Evolutionary conservation across 2,888 invertebrate genomes (phyloP), one percentile per base, ranked within the genome.

Genomic region (Meandrusa payeni): DNA sequence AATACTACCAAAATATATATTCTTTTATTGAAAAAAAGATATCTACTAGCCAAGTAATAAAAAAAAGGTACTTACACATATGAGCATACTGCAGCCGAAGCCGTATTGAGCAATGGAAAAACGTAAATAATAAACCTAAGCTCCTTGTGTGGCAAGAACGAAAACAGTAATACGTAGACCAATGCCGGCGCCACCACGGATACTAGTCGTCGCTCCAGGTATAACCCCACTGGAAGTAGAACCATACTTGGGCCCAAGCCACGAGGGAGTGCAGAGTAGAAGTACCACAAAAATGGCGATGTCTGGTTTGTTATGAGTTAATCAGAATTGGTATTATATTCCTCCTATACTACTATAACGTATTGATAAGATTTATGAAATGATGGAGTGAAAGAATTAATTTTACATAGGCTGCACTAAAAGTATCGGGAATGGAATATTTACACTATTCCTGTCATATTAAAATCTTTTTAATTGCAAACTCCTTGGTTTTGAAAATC

Each of bases 131-230:
- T 97, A 78, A 99, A 99, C 37, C 99, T 90, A 22, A 99, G 89
- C 80, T 99, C 99, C 75, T 99, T 99, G 73, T 99, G 99, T 0
- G 99, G 99, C 50, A 99, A 82, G 68, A 98, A 91, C 5, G 99
- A 99, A 76, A 96, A 99, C n/a, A 97, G 72, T 13, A 94, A 68
- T 41, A 99, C 93, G 82, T 97, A 99, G 20, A 91, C 75, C 39
- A 96, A 55, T 1, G 93, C 92, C 10, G 95, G 94, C 6, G 93
- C 76, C 2, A 92, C 89, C 32, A 95, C 74, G 34, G 91, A 90
- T 33, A 94, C 82, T 32, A 93, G 89, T 54, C 96, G 89, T 38
- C 90, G 82, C 66, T 97, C 95, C 54, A 94, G 85, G 52, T 91
- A 90, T 28, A 93, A 68, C 17, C 96, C 96, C 12, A 95, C 61